Conservation (phyloP, 2,888 invertebrate species). For the Acrobasis consociella region DNA sequence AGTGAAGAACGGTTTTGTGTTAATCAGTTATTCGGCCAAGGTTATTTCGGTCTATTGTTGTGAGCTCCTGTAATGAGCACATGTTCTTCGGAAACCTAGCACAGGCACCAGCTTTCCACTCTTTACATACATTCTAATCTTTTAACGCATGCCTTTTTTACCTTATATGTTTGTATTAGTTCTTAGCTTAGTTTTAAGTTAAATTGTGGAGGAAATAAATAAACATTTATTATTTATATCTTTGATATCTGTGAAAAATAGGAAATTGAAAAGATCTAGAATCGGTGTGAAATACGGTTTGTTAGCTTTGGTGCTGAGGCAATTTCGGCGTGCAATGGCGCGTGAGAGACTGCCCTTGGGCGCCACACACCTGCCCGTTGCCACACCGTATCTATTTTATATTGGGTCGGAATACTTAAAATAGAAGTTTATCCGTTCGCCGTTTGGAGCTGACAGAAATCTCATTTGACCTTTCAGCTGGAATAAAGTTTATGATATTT, state of each 20-base stretch:
- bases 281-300: slow-evolving; percentile 54
- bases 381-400: slow-evolving; percentile 33
- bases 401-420: slow-evolving; percentile 30
- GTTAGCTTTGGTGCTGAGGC: slow-evolving; percentile 48
- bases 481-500: not conserved
- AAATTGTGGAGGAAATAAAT: too few relatives aligned
- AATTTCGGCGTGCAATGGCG: slow-evolving; percentile 53
- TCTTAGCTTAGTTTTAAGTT: too few relatives aligned
- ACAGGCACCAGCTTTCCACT: too few relatives aligned
- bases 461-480: slow-evolving; percentile 1
- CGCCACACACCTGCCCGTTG: slow-evolving; percentile 38
- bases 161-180: too few relatives aligned
- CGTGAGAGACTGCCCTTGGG: slow-evolving; percentile 48
- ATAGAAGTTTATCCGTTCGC: slow-evolving; percentile 27
- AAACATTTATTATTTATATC: too few relatives aligned
- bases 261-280: slow-evolving; percentile 34
- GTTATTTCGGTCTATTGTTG: too few relatives aligned
- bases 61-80: too few relatives aligned
- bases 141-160: too few relatives aligned
- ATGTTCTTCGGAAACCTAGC: too few relatives aligned
- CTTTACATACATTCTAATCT: too few relatives aligned
- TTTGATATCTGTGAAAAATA: not conserved
- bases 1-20: too few relatives aligned
- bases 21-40: too few relatives aligned
- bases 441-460: slow-evolving; percentile 1